Base-by-base conservation (phyloP, 2,113 vertebrate species). In the Callipepla squamata region DNA sequence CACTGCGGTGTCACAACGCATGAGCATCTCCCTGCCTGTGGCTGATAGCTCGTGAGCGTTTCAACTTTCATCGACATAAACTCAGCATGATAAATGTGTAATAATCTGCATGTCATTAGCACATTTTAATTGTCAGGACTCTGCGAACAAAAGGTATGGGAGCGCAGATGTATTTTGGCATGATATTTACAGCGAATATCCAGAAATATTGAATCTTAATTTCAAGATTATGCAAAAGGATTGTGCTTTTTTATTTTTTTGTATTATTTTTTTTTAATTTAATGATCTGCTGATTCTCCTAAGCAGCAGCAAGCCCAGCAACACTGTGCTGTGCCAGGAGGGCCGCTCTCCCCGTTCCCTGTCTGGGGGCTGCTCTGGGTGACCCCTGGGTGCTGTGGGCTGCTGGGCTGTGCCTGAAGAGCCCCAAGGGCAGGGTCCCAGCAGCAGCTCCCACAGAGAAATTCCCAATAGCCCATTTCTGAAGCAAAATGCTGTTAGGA, bases 101-200 rank as follows among this genome's bases (percentile, higher is more conserved):
- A 69, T 36, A 53, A 91, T 89, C 91, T 96, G 94, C 93, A 92
- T 89, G 66, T 62, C 92, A 94, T 96, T 94, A 96, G 87, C 91
- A 92, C 84, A 58, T 92, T 90, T 91, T 90, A 90, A 92, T 95
- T 95, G 92, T 93, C 58, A 42, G 73, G 80, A 50, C 74, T 83
- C 25, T 9, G 73, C 7, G 89, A 89, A 79, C 90, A 95, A 93
- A 95, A 81, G 77, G 40, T 53, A 88, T 34, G 79, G 50, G 59
- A 77, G 90, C 63, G 47, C 69, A 66, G 73, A n/a, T 21, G 0
- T 19, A n/a, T 88, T 93, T 51, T 51, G 47, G 80, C 5, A 7
- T 3, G 18, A 42, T 84, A 9, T 92, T 92, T 88, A 38, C 80
- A 66, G n/a, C 0, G 6, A 80, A 7, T 50, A 75, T 15, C 69